Percentiles rank a stretch among this genome's conserved stretches.
Evolutionary conservation across 2,113 vertebrate species (phyloP).

Genomic region (Halichoerus grypus): DNA sequence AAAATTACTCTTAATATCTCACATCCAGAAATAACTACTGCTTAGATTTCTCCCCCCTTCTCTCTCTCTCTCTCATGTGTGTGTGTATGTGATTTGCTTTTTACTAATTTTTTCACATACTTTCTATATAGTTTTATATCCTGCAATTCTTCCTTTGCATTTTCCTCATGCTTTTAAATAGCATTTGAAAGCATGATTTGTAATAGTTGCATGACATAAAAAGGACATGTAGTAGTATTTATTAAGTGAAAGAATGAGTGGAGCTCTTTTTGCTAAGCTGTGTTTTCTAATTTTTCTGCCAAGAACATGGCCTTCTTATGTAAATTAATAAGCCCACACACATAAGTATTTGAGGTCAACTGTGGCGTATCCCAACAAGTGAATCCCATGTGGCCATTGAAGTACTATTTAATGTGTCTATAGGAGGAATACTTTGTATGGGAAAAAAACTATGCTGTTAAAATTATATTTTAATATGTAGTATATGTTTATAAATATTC

Average conservation of each 20-base stretch:
- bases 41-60: neutral
- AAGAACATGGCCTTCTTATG: neutral
- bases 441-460: neutral
- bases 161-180: slow-evolving; percentile 30
- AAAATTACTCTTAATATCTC: slow-evolving; percentile 39
- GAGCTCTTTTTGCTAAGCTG: slow-evolving; percentile 32
- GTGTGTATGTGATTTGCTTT: neutral
- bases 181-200: slow-evolving; percentile 16
- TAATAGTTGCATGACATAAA: neutral
- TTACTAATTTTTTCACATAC: neutral
- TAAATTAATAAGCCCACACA: neutral
- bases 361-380: neutral
- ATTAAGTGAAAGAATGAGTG: slow-evolving; percentile 19
- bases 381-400: neutral
- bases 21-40: neutral
- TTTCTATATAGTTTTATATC: neutral
- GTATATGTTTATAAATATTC: neutral
- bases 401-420: neutral
- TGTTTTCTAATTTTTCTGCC: slow-evolving; percentile 40
- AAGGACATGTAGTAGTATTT: neutral
- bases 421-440: neutral
- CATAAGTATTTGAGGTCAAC: neutral
- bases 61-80: neutral
- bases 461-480: neutral
- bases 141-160: slow-evolving; percentile 22